A percentile compares a stretch with the other conserved stretches of the same genome.
Evolutionary conservation across 2,113 vertebrate species (phyloP).

Genomic region (Garra rufa): DNA sequence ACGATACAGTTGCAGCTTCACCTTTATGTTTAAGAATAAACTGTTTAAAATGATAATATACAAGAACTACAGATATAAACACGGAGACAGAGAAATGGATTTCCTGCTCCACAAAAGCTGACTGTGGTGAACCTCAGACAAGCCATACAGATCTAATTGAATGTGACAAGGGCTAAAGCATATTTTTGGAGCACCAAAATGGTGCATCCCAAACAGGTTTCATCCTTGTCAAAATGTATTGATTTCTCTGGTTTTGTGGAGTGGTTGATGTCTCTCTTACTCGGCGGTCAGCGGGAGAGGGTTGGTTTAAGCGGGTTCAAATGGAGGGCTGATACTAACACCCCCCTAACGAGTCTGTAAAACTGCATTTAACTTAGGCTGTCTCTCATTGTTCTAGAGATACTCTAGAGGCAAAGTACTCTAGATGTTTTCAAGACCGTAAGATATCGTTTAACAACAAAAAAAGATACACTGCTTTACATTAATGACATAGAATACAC

Average conservation of each 20-base stretch:
- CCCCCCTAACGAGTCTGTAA: background rate
- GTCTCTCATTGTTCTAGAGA: background rate
- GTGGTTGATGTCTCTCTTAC: slow-evolving; percentile 76
- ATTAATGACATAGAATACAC: background rate
- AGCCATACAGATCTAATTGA: slow-evolving; percentile 42
- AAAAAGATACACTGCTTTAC: background rate
- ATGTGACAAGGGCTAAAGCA: slow-evolving; percentile 64
- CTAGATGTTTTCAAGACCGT: too few relatives aligned
- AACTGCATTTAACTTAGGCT: background rate
- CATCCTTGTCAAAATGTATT: slow-evolving; percentile 78
- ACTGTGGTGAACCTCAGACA: slow-evolving; percentile 31
- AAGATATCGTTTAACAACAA: too few relatives aligned
- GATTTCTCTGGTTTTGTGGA: slow-evolving; percentile 71
- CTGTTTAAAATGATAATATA: slow-evolving; percentile 40
- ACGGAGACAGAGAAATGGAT: slow-evolving; percentile 53
- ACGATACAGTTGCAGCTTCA: background rate
- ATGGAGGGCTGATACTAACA: slow-evolving; percentile 20
- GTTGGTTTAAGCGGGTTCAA: slow-evolving; percentile 62
- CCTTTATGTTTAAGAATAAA: slow-evolving; percentile 17
- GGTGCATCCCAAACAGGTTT: slow-evolving; percentile 73
- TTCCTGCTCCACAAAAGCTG: background rate
- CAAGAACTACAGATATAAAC: slow-evolving; percentile 46
- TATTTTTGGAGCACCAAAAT: slow-evolving; percentile 70
- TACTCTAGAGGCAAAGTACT: background rate
- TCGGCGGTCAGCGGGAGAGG: slow-evolving; percentile 61